phyloP scores from a whole-genome alignment of 2,888 invertebrate species.

The Miltochrista miniata region DNA sequence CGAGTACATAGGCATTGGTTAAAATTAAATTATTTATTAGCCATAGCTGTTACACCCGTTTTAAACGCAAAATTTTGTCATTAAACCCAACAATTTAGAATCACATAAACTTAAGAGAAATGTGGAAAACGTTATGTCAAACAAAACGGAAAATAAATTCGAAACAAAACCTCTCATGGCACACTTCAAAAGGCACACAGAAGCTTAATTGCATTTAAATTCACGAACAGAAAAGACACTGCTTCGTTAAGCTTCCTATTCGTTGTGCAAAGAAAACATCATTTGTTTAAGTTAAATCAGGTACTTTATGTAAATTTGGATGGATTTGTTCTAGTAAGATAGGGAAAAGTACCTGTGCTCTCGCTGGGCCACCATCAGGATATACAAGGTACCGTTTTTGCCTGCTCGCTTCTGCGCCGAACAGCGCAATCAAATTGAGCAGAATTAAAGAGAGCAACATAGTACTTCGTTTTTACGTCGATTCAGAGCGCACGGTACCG shows the following conservation, averaged over 20 bases:
- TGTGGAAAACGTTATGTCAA: slow-evolving; percentile 24
- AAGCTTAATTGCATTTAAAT: slow-evolving; percentile 78
- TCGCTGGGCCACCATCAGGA: slow-evolving; percentile 82
- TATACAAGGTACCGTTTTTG: slow-evolving; percentile 83
- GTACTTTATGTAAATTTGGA: slow-evolving; percentile 64
- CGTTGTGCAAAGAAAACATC: slow-evolving; percentile 73
- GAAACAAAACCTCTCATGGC: slow-evolving; percentile 44
- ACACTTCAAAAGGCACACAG: slow-evolving; percentile 57
- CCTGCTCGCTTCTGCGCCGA: slow-evolving; percentile 53
- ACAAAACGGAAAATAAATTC: slow-evolving; percentile 22
- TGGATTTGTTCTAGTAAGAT: slow-evolving; percentile 43
- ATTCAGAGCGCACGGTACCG: slow-evolving; percentile 45
- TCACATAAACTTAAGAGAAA: slow-evolving; percentile 7
- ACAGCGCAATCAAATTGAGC: slow-evolving; percentile 57
- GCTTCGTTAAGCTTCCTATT: slow-evolving; percentile 77
- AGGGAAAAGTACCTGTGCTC: slow-evolving; percentile 80
- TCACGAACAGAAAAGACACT: slow-evolving; percentile 71
- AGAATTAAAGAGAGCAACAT: slow-evolving; percentile 64
- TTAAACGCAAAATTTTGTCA: too few relatives aligned
- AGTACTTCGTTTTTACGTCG: slow-evolving; percentile 45
- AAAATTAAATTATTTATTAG: too few relatives aligned
- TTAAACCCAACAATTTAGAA: too few relatives aligned
- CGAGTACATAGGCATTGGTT: too few relatives aligned
- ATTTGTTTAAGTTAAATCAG: slow-evolving; percentile 74
- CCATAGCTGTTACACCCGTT: too few relatives aligned